Conservation (phyloP, 2,113 vertebrate genomes). For the human (Homo sapiens) region DNA sequence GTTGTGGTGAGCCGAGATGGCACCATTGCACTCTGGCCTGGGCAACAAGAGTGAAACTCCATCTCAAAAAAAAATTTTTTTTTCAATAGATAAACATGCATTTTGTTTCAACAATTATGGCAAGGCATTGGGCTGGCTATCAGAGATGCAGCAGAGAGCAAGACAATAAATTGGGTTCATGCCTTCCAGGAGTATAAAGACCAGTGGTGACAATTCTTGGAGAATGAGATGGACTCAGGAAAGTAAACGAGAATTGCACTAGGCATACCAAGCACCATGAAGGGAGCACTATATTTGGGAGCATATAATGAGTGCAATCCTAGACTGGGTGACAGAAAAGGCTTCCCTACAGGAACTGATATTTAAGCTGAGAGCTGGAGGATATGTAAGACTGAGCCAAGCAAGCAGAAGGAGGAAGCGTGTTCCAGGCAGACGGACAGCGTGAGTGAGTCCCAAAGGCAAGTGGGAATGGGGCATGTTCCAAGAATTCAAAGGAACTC, state of each 20-base stretch:
- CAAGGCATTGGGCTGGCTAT: background rate
- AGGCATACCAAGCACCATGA: background rate
- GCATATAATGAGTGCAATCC: background rate
- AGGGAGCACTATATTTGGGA: background rate
- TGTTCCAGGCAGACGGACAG: conserved; percentile 23
- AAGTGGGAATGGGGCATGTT: background rate
- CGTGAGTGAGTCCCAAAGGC: background rate
- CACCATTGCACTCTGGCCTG: too few species aligned
- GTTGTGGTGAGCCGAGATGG: too few species aligned
- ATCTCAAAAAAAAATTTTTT: background rate
- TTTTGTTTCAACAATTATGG: background rate
- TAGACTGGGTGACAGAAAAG: background rate
- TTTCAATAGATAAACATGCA: background rate
- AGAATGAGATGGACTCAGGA: background rate
- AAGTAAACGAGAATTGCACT: background rate
- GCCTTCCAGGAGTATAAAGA: background rate
- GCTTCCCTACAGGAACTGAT: conserved; percentile 47
- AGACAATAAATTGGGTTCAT: background rate
- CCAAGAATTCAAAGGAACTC: background rate
- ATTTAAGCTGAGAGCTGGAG: conserved; percentile 32
- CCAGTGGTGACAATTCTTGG: background rate
- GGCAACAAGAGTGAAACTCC: too few species aligned
- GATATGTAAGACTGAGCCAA: background rate
- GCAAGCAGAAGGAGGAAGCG: conserved; percentile 27
- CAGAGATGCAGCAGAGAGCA: background rate